Evolutionary conservation across 1,140 invertebrate species (phyloP).

Genomic region (Mesaphorura yosii): DNA sequence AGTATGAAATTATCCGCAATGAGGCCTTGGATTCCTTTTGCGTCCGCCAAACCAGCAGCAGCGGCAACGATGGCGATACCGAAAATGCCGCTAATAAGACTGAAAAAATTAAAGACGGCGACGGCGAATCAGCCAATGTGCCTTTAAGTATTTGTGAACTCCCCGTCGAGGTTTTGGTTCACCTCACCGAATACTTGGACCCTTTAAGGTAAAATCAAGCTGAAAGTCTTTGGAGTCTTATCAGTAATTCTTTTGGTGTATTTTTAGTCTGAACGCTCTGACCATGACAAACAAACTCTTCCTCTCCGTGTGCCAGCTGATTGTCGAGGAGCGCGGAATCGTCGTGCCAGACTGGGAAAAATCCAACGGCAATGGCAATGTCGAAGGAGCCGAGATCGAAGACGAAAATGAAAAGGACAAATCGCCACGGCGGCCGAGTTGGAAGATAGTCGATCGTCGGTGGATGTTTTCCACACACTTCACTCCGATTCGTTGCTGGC

Average conservation of each 20-base stretch:
- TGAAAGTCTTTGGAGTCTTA: neutral
- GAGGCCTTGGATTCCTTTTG: conserved; percentile 18
- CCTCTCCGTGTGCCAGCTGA: conserved; percentile 15
- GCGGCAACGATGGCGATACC: neutral
- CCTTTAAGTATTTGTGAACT: conserved; percentile 5
- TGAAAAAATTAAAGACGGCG: neutral
- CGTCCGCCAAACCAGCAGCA: neutral
- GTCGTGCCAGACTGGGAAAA: conserved; percentile 29
- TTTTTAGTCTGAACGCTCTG: conserved; percentile 19
- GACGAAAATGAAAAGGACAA: neutral
- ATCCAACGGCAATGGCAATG: conserved; percentile 1
- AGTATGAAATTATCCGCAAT: conserved; percentile 19
- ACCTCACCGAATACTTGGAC: conserved; percentile 26
- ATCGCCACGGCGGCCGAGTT: neutral
- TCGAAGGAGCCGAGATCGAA: conserved; percentile 17
- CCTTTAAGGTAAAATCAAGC: conserved; percentile 17
- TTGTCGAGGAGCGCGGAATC: conserved; percentile 21
- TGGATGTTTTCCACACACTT: conserved; percentile 28
- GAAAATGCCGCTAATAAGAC: neutral
- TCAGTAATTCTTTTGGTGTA: conserved; percentile 2
- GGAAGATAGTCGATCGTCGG: conserved; percentile 11
- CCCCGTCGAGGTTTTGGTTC: conserved; percentile 24
- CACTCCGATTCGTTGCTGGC: conserved; percentile 26
- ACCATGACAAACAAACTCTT: conserved; percentile 13
- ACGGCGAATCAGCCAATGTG: neutral